Evolutionary conservation across 1,140 invertebrate genomes (phyloP), one percentile per base, ranked within the genome.

Genomic region (Potamilus streckersoni): DNA sequence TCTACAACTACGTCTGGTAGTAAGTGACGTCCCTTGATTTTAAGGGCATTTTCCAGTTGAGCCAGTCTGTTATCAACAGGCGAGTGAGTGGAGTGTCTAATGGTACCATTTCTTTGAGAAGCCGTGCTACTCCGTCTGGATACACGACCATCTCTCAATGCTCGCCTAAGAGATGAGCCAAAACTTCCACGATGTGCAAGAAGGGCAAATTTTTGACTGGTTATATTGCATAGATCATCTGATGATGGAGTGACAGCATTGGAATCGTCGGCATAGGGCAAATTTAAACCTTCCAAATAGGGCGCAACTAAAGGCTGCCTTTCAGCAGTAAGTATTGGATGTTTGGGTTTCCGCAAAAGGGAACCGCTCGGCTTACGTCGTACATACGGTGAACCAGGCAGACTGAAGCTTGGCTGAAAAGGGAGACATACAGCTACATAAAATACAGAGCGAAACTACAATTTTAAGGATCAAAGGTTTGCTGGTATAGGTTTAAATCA

Each of bases 171-270:
- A n/a, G 83, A 75, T 27, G 86, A 84, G 61, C 81, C 79, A 77
- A 85, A 83, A 56, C 76, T 81, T 56, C 84, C 82, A 16, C 83
- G 69, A 66, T 80, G 78, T 55, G 69, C 65, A 58, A 78, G 64
- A 64, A 82, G 85, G 83, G 66, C 82, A 82, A 71, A 85, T 77
- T 82, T 84, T 67, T 82, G 80, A 31, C 62, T 79, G 69, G 81
- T 84, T 70, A 84, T 81, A 81, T 85, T 88, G 85, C 85, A 89
- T 87, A 90, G 82, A 73, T 98, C 97, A 91, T 98, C 97, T 69
- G 96, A 98, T 95, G 98, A 97, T 17, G 97, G 97, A 64, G 97
- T 99, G 5, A 98, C 97, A 68, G 97, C 97, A 86, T 97, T 97
- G 65, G 96, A 98, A 90, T 98, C 97, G 89, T 99, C 97, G 49